These are phyloP conservation scores for Xenentodon cancila DNA, from an alignment of 2,797 vertebrate species.

Conservation along the genomic window DNA sequence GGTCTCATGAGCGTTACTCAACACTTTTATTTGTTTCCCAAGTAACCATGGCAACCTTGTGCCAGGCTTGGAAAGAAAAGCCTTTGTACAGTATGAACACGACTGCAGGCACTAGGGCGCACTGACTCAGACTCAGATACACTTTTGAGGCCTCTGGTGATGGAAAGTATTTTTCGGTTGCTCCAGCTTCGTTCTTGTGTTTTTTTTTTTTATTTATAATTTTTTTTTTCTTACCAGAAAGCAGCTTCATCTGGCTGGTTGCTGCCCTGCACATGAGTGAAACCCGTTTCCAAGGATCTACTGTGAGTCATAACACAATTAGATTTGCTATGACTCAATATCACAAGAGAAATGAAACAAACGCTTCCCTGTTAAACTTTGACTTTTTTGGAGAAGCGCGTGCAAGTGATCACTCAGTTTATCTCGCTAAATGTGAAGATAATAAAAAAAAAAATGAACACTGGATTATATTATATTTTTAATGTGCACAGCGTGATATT, in stretches of 20 bases:
- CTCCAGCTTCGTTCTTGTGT: constrained; percentile 21
- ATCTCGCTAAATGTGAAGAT: neutral
- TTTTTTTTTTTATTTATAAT: neutral
- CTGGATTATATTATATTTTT: constrained; percentile 76
- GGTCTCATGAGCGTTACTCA: constrained; percentile 30
- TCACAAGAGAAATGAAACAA: constrained; percentile 49
- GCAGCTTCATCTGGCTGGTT: no score
- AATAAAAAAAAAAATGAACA: constrained; percentile 39
- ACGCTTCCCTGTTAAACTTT: constrained; percentile 19
- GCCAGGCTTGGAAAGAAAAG: constrained; percentile 36
- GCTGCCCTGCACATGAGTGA: no score
- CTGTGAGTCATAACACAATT: constrained; percentile 35
- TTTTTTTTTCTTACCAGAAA: no score
- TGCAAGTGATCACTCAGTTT: constrained; percentile 2
- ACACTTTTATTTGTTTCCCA: constrained; percentile 57
- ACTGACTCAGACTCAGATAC: constrained; percentile 12
- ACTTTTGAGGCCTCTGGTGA: constrained; percentile 9
- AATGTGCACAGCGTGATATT: constrained; percentile 84
- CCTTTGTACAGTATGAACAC: constrained; percentile 23
- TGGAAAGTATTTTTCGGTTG: constrained; percentile 42
- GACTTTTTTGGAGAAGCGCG: constrained; percentile 5
- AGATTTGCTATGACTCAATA: constrained; percentile 55
- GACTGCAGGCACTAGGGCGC: constrained; percentile 15
- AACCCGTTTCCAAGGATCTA: constrained; percentile 22
- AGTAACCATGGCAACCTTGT: constrained; percentile 57